phyloP scores from a whole-genome alignment of 2,888 invertebrate genomes.

The Dasypogon diadema region DNA sequence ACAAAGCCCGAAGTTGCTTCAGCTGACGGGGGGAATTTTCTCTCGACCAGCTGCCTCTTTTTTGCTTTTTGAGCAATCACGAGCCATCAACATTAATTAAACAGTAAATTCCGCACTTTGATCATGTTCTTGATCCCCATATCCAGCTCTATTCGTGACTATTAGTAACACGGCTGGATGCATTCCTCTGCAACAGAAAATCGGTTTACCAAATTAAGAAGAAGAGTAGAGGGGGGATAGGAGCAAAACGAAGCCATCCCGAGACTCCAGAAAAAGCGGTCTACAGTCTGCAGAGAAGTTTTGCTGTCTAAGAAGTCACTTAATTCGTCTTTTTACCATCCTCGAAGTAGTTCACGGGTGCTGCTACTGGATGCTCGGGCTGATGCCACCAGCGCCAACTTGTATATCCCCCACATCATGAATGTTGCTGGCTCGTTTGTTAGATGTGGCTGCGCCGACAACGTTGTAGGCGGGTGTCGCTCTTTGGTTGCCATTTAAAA shows the following conservation, averaged over 20 bases:
- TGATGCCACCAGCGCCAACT: conserved; percentile 11
- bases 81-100: conserved; percentile 53
- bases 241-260: conserved; percentile 6
- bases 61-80: background rate
- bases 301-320: conserved; percentile 9
- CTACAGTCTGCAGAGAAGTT: background rate
- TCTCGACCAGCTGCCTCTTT: too few relatives aligned
- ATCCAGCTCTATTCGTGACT: conserved; percentile 12
- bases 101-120: conserved; percentile 54
- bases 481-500: conserved; percentile 9
- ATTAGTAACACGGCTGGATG: conserved; percentile 5
- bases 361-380: background rate
- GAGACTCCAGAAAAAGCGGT: background rate
- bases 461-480: conserved; percentile 28
- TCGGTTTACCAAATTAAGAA: conserved; percentile 12
- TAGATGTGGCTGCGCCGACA: conserved; percentile 2
- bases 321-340: conserved; percentile 1
- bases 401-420: conserved; percentile 3
- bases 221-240: background rate
- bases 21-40: too few relatives aligned
- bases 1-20: background rate
- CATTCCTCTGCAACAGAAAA: background rate
- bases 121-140: conserved; percentile 16
- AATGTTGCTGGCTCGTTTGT: conserved; percentile 8
- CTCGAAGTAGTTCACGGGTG: conserved; percentile 5